Percentiles rank a stretch among this genome's conserved stretches.
Evolutionary conservation across 2,888 invertebrate species (phyloP).

Genomic region (Aricia artaxerxes): DNA sequence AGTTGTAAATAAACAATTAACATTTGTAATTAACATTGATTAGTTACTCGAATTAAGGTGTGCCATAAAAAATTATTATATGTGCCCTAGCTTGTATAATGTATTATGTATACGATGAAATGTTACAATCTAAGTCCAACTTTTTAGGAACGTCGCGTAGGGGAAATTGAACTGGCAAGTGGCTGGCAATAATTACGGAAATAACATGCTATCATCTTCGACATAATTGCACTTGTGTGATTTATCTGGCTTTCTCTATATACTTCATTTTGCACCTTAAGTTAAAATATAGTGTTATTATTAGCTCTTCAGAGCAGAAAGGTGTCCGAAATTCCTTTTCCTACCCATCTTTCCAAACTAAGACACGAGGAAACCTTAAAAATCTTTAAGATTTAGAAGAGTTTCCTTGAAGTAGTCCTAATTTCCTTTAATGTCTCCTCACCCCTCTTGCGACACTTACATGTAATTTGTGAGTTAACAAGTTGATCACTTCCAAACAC

Average conservation of each 20-base stretch:
- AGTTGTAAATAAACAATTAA: neutral
- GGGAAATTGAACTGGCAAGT: neutral
- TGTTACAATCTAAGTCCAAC: neutral
- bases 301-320: neutral
- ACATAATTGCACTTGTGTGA: neutral
- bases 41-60: neutral
- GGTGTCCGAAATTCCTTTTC: neutral
- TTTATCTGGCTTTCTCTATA: neutral
- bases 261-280: neutral
- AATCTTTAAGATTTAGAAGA: neutral
- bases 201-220: constrained; percentile 3
- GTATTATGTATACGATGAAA: neutral
- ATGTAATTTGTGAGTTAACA: constrained; percentile 21
- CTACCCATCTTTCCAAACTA: neutral
- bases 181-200: neutral
- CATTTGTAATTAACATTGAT: neutral
- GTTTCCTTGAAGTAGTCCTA: neutral
- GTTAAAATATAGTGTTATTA: neutral
- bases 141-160: neutral
- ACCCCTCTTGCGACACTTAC: constrained; percentile 14
- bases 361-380: neutral
- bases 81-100: neutral
- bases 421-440: neutral
- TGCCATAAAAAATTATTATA: neutral
- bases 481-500: constrained; percentile 31